phyloP scores from a whole-genome alignment of 2,113 vertebrate genomes.

The Leptodactylus fuscus region DNA sequence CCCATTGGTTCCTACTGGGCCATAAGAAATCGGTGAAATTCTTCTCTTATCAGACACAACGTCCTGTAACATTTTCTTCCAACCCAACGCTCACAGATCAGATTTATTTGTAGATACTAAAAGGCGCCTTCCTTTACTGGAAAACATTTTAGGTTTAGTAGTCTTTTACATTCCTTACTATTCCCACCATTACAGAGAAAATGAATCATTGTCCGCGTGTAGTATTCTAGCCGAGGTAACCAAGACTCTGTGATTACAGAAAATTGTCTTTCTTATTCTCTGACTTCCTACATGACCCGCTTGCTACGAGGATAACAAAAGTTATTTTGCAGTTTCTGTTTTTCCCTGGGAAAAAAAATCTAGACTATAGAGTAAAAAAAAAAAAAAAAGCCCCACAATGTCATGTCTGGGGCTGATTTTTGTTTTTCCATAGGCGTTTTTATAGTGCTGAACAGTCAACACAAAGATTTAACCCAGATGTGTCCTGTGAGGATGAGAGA shows the following conservation, averaged over 20 bases:
- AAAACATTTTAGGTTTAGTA: constrained; percentile 7
- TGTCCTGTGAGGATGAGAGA: too few relatives aligned
- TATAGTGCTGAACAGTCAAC: too few relatives aligned
- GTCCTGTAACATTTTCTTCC: neutral
- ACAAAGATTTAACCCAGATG: too few relatives aligned
- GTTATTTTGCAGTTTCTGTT: neutral
- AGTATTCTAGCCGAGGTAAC: neutral
- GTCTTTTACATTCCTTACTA: neutral
- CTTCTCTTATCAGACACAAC: neutral
- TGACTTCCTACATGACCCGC: neutral
- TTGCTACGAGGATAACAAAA: neutral
- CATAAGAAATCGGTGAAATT: too few relatives aligned
- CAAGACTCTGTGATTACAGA: constrained; percentile 27
- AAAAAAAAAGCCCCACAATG: neutral
- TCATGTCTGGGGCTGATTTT: too few relatives aligned
- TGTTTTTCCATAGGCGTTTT: too few relatives aligned
- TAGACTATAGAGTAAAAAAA: neutral
- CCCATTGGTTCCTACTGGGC: too few relatives aligned
- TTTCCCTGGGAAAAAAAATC: neutral
- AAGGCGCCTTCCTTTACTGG: neutral
- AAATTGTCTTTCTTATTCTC: constrained; percentile 5
- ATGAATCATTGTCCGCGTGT: neutral
- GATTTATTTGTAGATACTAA: constrained; percentile 18
- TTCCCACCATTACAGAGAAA: neutral
- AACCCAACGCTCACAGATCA: neutral